Percentiles rank a stretch among this genome's conserved stretches.
Evolutionary conservation across 2,113 vertebrate species (phyloP).

Genomic region (Suricata suricatta): DNA sequence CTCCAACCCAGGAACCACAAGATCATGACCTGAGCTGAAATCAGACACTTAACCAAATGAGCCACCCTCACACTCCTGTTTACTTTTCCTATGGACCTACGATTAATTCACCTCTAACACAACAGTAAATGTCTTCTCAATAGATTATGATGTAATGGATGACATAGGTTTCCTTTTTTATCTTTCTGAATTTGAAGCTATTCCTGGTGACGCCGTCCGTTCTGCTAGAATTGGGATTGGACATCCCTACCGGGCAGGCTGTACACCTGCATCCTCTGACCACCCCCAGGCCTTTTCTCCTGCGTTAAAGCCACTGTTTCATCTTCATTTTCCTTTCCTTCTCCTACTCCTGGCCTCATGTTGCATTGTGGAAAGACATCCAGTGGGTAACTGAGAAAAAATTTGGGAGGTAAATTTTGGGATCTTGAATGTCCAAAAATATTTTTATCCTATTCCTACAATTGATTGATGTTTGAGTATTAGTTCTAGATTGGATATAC

Average conservation of each 20-base stretch:
- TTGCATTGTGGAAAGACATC: neutral
- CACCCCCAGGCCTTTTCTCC: neutral
- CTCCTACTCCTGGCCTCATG: neutral
- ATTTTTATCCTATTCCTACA: neutral
- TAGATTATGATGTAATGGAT: neutral
- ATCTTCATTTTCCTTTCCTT: neutral
- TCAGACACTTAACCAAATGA: no score
- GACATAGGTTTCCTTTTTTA: neutral
- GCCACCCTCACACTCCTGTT: neutral
- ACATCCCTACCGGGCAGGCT: no score
- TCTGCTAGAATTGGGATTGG: no score
- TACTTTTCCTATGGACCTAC: neutral
- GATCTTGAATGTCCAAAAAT: neutral
- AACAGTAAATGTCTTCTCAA: neutral
- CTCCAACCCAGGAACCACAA: no score
- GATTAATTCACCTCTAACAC: neutral
- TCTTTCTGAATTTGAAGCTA: neutral
- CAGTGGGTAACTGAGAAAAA: neutral
- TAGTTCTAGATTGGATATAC: neutral
- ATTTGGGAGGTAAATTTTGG: neutral
- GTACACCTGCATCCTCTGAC: neutral
- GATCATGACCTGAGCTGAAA: no score
- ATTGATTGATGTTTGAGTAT: neutral
- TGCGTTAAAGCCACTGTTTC: neutral
- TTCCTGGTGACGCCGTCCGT: neutral